Evolutionary conservation across 2,888 invertebrate genomes (phyloP).

Genomic region (Metacarcinus magister): DNA sequence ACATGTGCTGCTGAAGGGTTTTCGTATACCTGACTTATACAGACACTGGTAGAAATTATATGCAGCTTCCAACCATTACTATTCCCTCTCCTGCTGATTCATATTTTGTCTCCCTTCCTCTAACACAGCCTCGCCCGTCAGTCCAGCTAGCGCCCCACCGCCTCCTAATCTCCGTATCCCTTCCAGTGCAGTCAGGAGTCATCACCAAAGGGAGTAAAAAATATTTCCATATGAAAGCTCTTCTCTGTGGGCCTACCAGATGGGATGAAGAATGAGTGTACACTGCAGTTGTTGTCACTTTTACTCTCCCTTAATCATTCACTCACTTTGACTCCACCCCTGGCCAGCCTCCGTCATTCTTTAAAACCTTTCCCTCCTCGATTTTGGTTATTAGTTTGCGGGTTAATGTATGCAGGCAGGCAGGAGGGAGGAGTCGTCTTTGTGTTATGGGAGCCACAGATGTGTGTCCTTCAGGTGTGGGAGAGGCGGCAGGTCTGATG

Average conservation of each 20-base stretch:
- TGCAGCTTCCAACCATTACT: background rate
- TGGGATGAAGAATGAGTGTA: slow-evolving; percentile 16
- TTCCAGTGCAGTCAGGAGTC: slow-evolving; percentile 57
- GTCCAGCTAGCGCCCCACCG: background rate
- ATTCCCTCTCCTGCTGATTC: background rate
- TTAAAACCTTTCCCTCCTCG: background rate
- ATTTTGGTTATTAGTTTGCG: slow-evolving; percentile 42
- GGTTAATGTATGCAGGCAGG: slow-evolving; percentile 61
- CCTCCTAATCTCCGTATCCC: background rate
- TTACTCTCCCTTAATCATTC: background rate
- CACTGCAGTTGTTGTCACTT: slow-evolving; percentile 54
- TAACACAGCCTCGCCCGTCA: background rate
- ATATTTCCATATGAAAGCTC: slow-evolving; percentile 60
- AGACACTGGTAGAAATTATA: background rate
- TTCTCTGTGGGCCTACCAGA: background rate
- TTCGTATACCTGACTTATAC: background rate
- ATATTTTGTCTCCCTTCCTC: background rate
- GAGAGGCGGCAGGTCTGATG: background rate
- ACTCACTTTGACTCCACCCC: background rate
- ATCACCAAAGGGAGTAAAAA: background rate
- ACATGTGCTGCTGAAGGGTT: background rate
- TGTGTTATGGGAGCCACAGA: slow-evolving; percentile 43
- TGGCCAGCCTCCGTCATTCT: background rate
- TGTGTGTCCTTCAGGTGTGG: slow-evolving; percentile 5
- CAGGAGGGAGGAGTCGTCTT: background rate